A percentile compares a stretch with the other conserved stretches of the same genome.
phyloP scores from a whole-genome alignment of 2,113 vertebrate species.

The Natator depressus region DNA sequence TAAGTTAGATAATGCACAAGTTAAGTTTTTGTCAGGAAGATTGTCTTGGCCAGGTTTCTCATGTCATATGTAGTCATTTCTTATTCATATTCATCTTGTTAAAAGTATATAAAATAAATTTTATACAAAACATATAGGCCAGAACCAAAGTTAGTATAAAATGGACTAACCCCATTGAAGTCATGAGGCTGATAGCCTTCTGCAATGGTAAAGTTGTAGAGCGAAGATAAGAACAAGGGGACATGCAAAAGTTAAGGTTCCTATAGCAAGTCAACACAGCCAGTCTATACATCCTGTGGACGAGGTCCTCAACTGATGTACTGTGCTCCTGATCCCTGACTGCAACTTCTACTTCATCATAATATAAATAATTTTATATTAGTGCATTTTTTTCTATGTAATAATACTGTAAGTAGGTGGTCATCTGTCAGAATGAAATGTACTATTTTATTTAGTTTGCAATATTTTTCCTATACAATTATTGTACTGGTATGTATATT shows the following conservation, averaged over 20 bases:
- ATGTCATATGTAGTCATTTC: background rate
- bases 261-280: too few species aligned
- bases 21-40: background rate
- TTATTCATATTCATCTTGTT: background rate
- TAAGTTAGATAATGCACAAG: background rate
- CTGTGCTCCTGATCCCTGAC: too few species aligned
- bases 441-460: too few species aligned
- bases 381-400: background rate
- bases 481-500: accelerated
- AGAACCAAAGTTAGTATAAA: background rate
- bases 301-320: too few species aligned
- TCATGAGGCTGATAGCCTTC: too few species aligned
- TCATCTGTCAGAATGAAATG: too few species aligned
- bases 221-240: too few species aligned
- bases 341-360: too few species aligned
- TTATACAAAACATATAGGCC: background rate
- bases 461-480: background rate
- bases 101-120: background rate
- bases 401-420: background rate
- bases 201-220: too few species aligned
- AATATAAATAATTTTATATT: background rate
- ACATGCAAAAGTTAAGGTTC: too few species aligned
- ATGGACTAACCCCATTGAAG: background rate
- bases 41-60: background rate
- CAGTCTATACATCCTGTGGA: too few species aligned